These are phyloP conservation scores for Megamerina dolium DNA, from an alignment of 2,888 invertebrate genomes.

Conservation along the genomic window DNA sequence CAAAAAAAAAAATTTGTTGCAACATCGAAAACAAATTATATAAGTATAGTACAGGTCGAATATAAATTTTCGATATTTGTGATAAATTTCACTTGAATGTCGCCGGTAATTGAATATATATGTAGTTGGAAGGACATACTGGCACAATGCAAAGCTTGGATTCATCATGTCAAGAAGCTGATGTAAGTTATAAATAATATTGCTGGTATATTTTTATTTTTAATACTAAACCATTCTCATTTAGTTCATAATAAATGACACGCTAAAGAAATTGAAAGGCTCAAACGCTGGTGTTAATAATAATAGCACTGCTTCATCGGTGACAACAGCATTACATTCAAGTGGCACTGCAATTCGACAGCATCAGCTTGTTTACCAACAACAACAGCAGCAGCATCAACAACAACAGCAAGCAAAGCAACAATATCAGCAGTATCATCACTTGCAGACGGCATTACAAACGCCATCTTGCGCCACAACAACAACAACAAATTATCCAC, in stretches of 20 bases:
- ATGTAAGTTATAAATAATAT: too few relatives aligned
- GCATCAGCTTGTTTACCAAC: conserved; percentile 22
- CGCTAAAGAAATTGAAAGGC: conserved; percentile 47
- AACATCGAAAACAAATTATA: too few relatives aligned
- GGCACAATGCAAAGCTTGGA: conserved; percentile 62
- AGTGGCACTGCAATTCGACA: conserved; percentile 28
- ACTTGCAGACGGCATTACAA: conserved; percentile 31
- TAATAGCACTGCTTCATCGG: conserved; percentile 22
- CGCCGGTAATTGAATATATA: conserved; percentile 34
- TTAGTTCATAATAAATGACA: conserved; percentile 49
- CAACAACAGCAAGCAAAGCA: conserved; percentile 21
- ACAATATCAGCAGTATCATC: conserved; percentile 30
- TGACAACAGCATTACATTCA: conserved; percentile 20
- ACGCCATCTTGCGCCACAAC: conserved; percentile 13
- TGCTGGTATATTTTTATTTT: too few relatives aligned
- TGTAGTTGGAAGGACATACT: conserved; percentile 37
- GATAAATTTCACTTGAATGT: too few relatives aligned
- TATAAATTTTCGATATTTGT: too few relatives aligned
- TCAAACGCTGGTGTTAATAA: conserved; percentile 26
- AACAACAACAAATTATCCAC: conserved; percentile 16
- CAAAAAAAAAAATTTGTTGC: too few relatives aligned
- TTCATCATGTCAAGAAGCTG: conserved; percentile 62
- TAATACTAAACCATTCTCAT: too few relatives aligned
- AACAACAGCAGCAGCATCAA: conserved; percentile 15
- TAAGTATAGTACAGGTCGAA: too few relatives aligned